phyloP scores from a whole-genome alignment of 2,888 invertebrate genomes.

The Phasia obesa region DNA sequence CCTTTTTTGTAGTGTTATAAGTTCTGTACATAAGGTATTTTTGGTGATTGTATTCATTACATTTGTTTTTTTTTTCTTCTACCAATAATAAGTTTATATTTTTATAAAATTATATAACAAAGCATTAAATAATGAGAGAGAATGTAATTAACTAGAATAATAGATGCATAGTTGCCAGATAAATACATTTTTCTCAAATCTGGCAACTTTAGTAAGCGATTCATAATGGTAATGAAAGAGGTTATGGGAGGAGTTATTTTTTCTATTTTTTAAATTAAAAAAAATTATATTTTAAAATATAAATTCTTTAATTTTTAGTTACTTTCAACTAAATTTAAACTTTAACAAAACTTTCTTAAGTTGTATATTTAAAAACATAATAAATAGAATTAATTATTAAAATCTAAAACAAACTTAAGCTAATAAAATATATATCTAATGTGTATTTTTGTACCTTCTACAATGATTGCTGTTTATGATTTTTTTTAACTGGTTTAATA shows the following conservation, averaged over 20 bases:
- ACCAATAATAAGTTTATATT: constrained; percentile 4
- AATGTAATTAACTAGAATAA: neutral
- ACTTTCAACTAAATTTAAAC: too few species aligned
- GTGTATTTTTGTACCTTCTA: constrained; percentile 54
- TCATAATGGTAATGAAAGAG: too few species aligned
- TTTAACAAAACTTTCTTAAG: too few species aligned
- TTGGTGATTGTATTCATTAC: constrained; percentile 61
- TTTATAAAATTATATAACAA: constrained; percentile 21
- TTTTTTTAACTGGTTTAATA: constrained; percentile 6
- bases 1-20: constrained; percentile 16
- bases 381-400: neutral
- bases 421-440: neutral
- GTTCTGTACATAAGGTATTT: constrained; percentile 66
- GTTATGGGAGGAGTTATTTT: too few species aligned
- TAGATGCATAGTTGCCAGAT: neutral
- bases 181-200: too few species aligned
- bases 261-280: too few species aligned
- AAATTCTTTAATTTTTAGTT: too few species aligned
- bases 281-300: too few species aligned
- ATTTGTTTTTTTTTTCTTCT: constrained; percentile 25
- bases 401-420: neutral
- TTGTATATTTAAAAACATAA: neutral
- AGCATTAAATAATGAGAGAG: constrained; percentile 2
- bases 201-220: too few species aligned
- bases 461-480: constrained; percentile 33